Evolutionary conservation across 2,797 vertebrate species (phyloP).

Genomic region (Glyptemys insculpta): DNA sequence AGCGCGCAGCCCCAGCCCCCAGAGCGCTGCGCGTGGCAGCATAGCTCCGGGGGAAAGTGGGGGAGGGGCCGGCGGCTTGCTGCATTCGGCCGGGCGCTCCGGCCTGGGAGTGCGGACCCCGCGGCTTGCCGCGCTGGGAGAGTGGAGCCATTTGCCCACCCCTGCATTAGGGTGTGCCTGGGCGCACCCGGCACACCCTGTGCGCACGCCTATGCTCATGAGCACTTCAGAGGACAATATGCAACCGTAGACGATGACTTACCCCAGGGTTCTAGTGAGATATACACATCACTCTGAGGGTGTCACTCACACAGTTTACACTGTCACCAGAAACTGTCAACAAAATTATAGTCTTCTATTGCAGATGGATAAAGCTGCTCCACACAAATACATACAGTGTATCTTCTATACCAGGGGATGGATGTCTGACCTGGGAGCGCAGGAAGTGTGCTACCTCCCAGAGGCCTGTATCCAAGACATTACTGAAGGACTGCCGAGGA

Average conservation of each 20-base stretch:
- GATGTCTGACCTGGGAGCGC: not conserved
- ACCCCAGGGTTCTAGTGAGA: accelerated
- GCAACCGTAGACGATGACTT: not conserved
- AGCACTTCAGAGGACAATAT: not conserved
- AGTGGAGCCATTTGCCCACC: too few species aligned
- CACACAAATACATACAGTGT: not conserved
- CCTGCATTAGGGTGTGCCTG: too few species aligned
- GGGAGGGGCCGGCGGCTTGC: too few species aligned
- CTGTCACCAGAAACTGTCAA: not conserved
- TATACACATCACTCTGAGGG: accelerated
- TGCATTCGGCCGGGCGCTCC: too few species aligned
- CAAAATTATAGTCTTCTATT: not conserved
- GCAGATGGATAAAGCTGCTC: not conserved
- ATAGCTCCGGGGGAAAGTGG: too few species aligned
- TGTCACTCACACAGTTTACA: not conserved
- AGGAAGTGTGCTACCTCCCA: not conserved
- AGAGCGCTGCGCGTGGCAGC: too few species aligned
- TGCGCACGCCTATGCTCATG: not conserved
- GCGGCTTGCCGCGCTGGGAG: too few species aligned
- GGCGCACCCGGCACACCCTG: too few species aligned
- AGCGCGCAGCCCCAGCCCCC: too few species aligned
- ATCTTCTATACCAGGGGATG: not conserved
- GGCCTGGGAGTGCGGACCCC: too few species aligned
- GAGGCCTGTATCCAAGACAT: not conserved
- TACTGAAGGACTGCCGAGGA: not conserved